Evolutionary conservation across 1,140 invertebrate species (phyloP), one percentile per base, ranked within the genome.

Genomic region (Anoplophora glabripennis): DNA sequence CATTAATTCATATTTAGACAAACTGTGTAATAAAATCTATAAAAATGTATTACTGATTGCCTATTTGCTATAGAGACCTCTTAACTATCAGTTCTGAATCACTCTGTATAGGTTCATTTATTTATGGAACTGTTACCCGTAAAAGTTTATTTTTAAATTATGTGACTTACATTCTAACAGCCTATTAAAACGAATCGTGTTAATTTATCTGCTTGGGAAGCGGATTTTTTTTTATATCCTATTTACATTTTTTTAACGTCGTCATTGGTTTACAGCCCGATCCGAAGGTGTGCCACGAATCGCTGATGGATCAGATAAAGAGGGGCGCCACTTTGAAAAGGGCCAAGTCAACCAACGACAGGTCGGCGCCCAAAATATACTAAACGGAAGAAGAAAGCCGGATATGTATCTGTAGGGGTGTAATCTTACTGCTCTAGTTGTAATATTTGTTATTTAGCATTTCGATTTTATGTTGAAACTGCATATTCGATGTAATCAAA

Each of bases 251-350:
- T 45, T 18, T 51, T n/a, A 47, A 12, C 38, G 61, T 65, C 35
- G 21, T 28, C 21, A 28, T 28, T 28, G 42, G n/a, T 48, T 77
- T 82, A 60, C 74, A 83, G 86, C 80, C 83, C 77, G 83, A 86
- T 84, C 82, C 79, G 69, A 80, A 80, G 79, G 80, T 85, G 70
- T 90, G 83, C 80, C 85, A 83, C 78, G 87, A 80, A 69, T 89
- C 79, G 53, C 78, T 95, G 0, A 92, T 94, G 90, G 92, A 94
- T 80, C 92, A 95, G 70, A 94, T 95, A 42, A 88, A 92, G 70
- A 82, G 87, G 40, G 92, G 92, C 21, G 91, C 89, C 1, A 86
- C 86, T 4, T 75, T 94, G 47, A 86, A 82, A 41, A 83, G 87
- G 63, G 70, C 74, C 11, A 73, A 74, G 61, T 62, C 72, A n/a